A percentile compares a stretch with the other conserved stretches of the same genome.
These are phyloP conservation scores for Dysidea cf. avara DNA, from an alignment of 37 sponge, comb jelly and placozoan genomes.

Conservation along the genomic window DNA sequence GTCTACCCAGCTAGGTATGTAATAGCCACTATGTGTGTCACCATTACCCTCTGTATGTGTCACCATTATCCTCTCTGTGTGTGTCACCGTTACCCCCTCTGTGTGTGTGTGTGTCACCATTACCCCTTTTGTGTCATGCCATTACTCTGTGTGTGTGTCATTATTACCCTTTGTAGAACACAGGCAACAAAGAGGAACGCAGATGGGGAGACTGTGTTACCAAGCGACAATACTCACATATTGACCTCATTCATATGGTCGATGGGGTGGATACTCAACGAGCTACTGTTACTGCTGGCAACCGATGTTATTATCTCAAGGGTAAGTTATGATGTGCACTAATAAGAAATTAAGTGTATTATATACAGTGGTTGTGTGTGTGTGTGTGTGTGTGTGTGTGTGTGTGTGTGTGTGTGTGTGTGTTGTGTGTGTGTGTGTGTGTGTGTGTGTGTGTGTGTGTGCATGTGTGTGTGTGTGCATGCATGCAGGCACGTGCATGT, in stretches of 20 bases:
- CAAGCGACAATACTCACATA: slow-evolving; percentile 86
- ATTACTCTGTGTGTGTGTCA: background rate
- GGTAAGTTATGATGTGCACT: background rate
- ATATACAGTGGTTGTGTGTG: background rate
- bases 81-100: background rate
- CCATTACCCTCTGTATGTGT: too few relatives aligned
- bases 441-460: too few relatives aligned
- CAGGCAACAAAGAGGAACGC: slow-evolving; percentile 78
- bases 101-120: too few relatives aligned
- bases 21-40: background rate
- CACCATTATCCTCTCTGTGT: background rate
- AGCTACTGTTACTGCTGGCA: slow-evolving; percentile 82
- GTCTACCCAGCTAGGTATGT: too few relatives aligned
- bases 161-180: slow-evolving; percentile 62
- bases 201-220: slow-evolving; percentile 69
- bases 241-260: slow-evolving; percentile 93
- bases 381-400: slow-evolving; percentile 9
- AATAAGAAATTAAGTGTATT: background rate
- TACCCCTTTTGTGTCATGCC: background rate
- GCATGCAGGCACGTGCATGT: too few relatives aligned
- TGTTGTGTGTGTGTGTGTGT: too few relatives aligned
- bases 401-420: slow-evolving; percentile 8
- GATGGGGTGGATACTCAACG: slow-evolving; percentile 92
- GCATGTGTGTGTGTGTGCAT: too few relatives aligned
- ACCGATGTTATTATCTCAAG: slow-evolving; percentile 88